These are phyloP conservation scores for Nomada hirtipes DNA, from an alignment of 2,888 invertebrate genomes.

Conservation along the genomic window DNA sequence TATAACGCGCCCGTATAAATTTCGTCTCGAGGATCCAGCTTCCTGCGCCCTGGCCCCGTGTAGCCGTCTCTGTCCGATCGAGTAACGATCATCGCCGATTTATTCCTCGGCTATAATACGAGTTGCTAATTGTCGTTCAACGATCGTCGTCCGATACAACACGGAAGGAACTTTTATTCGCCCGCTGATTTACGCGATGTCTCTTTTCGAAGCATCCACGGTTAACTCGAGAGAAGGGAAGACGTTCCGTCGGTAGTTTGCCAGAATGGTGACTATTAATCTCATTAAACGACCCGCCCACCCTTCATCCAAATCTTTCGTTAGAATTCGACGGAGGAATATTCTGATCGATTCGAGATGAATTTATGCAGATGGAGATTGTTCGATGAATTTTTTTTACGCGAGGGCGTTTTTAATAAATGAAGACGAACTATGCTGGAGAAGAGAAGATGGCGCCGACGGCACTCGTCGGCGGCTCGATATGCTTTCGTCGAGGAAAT, in stretches of 20 bases:
- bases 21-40: slow-evolving; percentile 62
- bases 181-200: slow-evolving; percentile 1
- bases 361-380: too few species aligned
- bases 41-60: slow-evolving; percentile 3
- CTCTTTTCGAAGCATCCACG: neutral
- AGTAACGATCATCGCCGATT: slow-evolving; percentile 28
- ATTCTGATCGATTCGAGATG: too few species aligned
- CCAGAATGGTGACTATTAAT: too few species aligned
- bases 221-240: neutral
- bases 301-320: too few species aligned
- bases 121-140: slow-evolving; percentile 8
- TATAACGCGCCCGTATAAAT: slow-evolving; percentile 79
- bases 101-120: slow-evolving; percentile 12
- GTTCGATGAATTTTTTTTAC: too few species aligned
- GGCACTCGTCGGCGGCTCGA: neutral
- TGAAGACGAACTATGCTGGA: neutral
- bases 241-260: neutral
- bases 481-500: neutral
- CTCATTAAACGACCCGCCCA: too few species aligned
- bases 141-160: neutral
- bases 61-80: neutral
- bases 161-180: neutral
- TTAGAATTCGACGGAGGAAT: too few species aligned
- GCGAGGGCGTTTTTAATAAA: neutral
- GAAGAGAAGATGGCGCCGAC: neutral